Conservation (phyloP, 2,113 vertebrate genomes). For the Myotis yumanensis region DNA sequence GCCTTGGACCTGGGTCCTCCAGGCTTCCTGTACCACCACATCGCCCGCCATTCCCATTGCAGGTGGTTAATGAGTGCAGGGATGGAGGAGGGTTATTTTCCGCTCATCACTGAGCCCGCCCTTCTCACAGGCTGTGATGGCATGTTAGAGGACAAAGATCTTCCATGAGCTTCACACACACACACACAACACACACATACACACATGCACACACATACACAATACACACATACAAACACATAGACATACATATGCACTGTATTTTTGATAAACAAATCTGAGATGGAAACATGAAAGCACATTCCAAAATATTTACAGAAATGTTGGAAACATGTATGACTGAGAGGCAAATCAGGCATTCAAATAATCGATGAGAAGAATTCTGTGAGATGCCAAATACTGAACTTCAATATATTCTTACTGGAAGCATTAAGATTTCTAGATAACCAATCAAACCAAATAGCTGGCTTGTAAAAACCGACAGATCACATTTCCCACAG, state of each 20-base stretch:
- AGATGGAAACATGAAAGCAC: background rate
- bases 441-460: conserved; percentile 35
- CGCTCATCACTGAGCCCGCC: background rate
- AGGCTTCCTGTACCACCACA: too few species aligned
- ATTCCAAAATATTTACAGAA: conserved; percentile 26
- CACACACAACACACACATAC: background rate
- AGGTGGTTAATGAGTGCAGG: too few species aligned
- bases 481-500: background rate
- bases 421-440: background rate
- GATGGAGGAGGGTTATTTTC: too few species aligned
- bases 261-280: background rate
- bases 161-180: background rate
- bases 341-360: background rate
- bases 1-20: too few species aligned
- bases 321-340: conserved; percentile 20
- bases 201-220: background rate
- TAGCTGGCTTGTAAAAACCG: background rate
- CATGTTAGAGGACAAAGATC: background rate
- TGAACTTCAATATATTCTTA: background rate
- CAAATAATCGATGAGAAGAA: background rate
- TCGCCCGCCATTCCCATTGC: too few species aligned
- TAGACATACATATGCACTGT: background rate
- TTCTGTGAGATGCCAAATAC: background rate
- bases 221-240: background rate
- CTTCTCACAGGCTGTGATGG: background rate